Evolutionary conservation across 2,888 invertebrate genomes (phyloP).

Genomic region (Meliscaeva auricollis): DNA sequence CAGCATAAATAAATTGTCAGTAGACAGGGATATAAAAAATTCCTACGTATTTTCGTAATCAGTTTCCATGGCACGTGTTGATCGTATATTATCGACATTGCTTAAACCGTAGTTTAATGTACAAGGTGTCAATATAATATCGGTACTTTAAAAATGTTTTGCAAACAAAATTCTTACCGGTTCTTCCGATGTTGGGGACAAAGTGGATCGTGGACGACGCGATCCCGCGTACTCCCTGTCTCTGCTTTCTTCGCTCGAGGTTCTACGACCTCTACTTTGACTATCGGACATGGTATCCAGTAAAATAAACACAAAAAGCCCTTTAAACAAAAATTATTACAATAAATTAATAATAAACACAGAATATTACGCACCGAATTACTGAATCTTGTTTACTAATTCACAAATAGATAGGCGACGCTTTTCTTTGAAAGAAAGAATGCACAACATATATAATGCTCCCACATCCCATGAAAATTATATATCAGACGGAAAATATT

Average conservation of each 20-base stretch:
- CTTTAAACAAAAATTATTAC: neutral
- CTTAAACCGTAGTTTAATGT: neutral
- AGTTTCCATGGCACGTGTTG: neutral
- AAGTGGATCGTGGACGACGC: slow-evolving; percentile 55
- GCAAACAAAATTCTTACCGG: slow-evolving; percentile 55
- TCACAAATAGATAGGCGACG: no score
- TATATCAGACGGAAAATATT: no score
- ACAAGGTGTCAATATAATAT: slow-evolving; percentile 1
- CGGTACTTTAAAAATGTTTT: neutral
- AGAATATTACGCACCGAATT: no score
- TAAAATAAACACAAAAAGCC: neutral
- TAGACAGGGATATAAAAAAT: no score
- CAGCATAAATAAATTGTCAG: no score
- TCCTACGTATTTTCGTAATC: neutral
- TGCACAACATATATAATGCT: no score
- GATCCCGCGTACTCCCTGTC: slow-evolving; percentile 40
- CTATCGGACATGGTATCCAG: slow-evolving; percentile 55
- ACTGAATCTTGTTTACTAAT: slow-evolving; percentile 20
- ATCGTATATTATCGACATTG: no score
- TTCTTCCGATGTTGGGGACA: slow-evolving; percentile 58
- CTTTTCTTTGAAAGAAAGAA: no score
- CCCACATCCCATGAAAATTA: no score
- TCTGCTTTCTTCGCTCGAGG: slow-evolving; percentile 39
- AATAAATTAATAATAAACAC: no score
- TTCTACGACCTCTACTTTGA: slow-evolving; percentile 60